A percentile compares a stretch with the other conserved stretches of the same genome.
Conservation (phyloP, 1,140 invertebrate genomes). For the Pectinophora gossypiella region DNA sequence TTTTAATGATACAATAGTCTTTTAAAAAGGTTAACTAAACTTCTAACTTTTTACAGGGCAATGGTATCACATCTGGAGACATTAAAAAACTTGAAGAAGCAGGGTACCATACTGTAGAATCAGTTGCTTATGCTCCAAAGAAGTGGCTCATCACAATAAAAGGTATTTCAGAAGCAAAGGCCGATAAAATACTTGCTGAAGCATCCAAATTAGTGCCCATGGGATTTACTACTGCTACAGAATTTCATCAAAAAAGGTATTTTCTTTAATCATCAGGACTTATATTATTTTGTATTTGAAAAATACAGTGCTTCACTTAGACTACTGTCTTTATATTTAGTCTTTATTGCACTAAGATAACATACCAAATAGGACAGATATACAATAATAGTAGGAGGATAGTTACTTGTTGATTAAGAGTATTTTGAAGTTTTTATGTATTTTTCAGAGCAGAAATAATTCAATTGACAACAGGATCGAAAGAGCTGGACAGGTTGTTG, state of each 20-base stretch:
- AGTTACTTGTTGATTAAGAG: no score
- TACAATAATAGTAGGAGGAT: no score
- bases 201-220: conserved; percentile 96
- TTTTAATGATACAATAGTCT: no score
- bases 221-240: conserved; percentile 98
- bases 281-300: no score
- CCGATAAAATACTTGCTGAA: conserved; percentile 95
- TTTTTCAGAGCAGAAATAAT: conserved; percentile 85
- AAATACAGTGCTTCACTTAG: no score
- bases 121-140: conserved; percentile 95
- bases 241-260: conserved; percentile 94
- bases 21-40: no score
- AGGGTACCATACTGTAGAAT: conserved; percentile 96
- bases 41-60: conserved; percentile 77
- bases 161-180: conserved; percentile 98
- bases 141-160: conserved; percentile 94
- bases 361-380: no score
- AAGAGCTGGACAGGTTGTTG: conserved; percentile 94
- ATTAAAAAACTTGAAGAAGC: conserved; percentile 96
- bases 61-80: conserved; percentile 92
- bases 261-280: no score
- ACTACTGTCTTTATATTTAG: no score
- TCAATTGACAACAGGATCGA: conserved; percentile 93
- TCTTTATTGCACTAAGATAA: no score
- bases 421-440: not conserved